These are phyloP conservation scores for Capromys pilorides DNA, from an alignment of 2,797 vertebrate genomes.

Conservation along the genomic window DNA sequence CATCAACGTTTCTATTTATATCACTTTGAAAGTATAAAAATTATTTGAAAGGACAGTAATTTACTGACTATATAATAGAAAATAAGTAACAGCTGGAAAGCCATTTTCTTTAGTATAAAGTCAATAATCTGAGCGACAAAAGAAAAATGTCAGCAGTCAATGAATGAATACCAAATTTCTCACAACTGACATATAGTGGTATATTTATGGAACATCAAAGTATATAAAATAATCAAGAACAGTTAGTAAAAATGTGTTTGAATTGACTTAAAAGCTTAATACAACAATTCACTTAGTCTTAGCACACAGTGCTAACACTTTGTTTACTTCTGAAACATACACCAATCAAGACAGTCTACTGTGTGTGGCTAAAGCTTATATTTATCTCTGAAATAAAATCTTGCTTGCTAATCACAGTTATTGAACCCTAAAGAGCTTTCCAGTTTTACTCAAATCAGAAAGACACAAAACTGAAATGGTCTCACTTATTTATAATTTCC, in stretches of 20 bases:
- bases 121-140: not conserved
- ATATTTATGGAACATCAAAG: slow-evolving; percentile 11
- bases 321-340: slow-evolving; percentile 21
- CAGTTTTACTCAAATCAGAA: slow-evolving; percentile 7
- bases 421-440: not conserved
- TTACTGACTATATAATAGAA: not conserved
- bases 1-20: slow-evolving; percentile 34
- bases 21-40: slow-evolving; percentile 40
- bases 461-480: slow-evolving; percentile 36
- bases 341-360: not conserved
- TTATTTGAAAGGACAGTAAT: slow-evolving; percentile 61
- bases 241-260: not conserved
- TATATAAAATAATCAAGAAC: not conserved
- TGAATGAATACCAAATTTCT: not conserved
- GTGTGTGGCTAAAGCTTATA: not conserved
- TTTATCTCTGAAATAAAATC: slow-evolving; percentile 61
- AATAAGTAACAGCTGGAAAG: slow-evolving; percentile 35
- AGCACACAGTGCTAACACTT: not conserved
- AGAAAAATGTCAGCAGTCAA: not conserved
- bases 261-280: not conserved
- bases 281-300: not conserved
- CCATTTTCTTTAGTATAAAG: not conserved
- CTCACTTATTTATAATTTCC: slow-evolving; percentile 35
- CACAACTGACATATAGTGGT: not conserved
- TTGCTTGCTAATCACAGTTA: slow-evolving; percentile 22